Evolutionary conservation across 2,113 vertebrate genomes (phyloP), one percentile per base, ranked within the genome.

Genomic region (Proterorhinus semilunaris): DNA sequence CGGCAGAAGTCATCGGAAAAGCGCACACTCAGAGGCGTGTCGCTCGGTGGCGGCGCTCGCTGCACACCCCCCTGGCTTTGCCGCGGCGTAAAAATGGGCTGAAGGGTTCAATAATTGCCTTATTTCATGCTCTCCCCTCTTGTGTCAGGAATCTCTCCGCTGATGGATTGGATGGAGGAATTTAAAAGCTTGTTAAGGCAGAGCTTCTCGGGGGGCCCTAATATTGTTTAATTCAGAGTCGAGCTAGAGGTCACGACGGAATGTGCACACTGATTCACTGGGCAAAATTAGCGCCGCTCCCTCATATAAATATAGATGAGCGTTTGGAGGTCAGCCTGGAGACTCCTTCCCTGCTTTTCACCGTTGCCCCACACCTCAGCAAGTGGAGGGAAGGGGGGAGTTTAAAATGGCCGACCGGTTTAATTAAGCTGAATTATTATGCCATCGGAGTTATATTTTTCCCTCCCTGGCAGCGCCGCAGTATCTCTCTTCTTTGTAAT

Each of bases 101-200:
- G 87, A 90, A 90, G 91, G 88, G 90, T 88, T 92, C 91, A 91
- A 93, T 94, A 93, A 94, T 94, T 92, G 91, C 91, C 86, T 91
- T 93, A 93, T 94, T 94, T 94, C 92, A 93, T 91, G 92, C 90
- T 91, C 91, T 90, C 91, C 88, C 82, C 84, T 78, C 84, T 59
- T 85, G 91, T 93, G 91, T 92, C 91, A 91, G 84, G 93, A 89
- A 90, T 85, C 83, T 86, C 90, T 83, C 82, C 68, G 75, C 86
- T 91, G 93, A 92, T 90, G 89, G 90, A 92, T 91, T 88, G 90
- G 85, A 88, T 71, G 76, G 84, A 84, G 85, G 87, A 89, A 88
- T 92, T 90, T 86, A 89, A 36, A 89, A 85, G 89, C 88, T 89
- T 90, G 90, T 92, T 93, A 91, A 89, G 89, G 90, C 75, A 45